Evolutionary conservation across 1,140 invertebrate genomes (phyloP), one percentile per base, ranked within the genome.

Genomic region (Bombus terrestris): DNA sequence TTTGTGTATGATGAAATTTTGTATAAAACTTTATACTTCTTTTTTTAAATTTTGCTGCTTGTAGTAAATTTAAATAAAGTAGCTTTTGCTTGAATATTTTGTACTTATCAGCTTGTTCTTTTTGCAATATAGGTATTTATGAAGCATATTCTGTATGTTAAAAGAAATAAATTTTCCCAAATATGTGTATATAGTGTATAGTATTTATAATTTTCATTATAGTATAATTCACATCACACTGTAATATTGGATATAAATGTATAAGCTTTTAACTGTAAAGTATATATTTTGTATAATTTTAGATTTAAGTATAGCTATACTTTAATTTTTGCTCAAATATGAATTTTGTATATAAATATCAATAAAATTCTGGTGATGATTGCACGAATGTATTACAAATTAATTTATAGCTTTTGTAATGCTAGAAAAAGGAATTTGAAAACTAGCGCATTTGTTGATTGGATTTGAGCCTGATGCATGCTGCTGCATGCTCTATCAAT

Each of bases 401-500:
- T 39, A 13, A 72, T 71, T 75, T 37, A n/a, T 53, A 66, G 35
- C 25, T 66, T 59, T 64, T 9, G 57, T 62, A 39, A 53, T 43
- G 53, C n/a, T 72, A 35, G 25, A 62, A 25, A 66, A 77, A 77
- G 66, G 62, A 73, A 73, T 73, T 47, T 73, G 6, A 15, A 22
- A 32, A 47, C 9, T 85, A 89, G 90, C 89, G 90, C 92, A 94
- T 93, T 93, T 93, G 92, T 93, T 76, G 91, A 89, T 92, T 95
- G 91, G 87, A 91, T 88, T 82, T 81, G 78, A 89, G 91, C 88
- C 91, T 90, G 85, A 76, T 94, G 94, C 93, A 94, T 94, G 94
- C 89, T 75, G 81, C 74, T 93, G 94, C 94, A 95, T 95, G 95
- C 92, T 81, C 89, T 91, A 93, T 95, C 84, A 92, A 95, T 95